Evolutionary conservation across 2,888 invertebrate genomes (phyloP).

Genomic region (Tetranychus piercei): DNA sequence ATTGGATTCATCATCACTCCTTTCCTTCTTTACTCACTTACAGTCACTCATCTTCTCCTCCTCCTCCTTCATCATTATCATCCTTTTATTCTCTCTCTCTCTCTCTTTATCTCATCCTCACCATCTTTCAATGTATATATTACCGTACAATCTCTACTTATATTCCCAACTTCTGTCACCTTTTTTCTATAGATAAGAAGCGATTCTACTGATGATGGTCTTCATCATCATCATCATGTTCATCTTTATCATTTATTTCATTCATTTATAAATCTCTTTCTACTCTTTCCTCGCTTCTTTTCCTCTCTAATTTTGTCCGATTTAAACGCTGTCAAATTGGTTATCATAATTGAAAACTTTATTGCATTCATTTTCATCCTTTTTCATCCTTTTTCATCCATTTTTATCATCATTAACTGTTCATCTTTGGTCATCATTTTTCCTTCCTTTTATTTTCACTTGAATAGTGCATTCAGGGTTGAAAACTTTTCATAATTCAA

Average conservation of each 20-base stretch:
- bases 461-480: too few species aligned
- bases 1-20: background rate
- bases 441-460: background rate
- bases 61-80: background rate
- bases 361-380: background rate
- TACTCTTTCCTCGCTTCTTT: background rate
- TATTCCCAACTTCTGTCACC: background rate
- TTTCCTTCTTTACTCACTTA: background rate
- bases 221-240: background rate
- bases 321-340: too few species aligned
- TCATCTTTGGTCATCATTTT: background rate
- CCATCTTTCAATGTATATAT: background rate
- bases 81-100: constrained; percentile 10
- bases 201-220: background rate
- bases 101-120: background rate
- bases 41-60: background rate
- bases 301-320: background rate
- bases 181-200: background rate
- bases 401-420: background rate
- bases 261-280: background rate
- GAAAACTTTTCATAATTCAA: too few species aligned
- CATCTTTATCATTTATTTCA: background rate
- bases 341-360: too few species aligned
- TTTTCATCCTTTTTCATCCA: background rate
- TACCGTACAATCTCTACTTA: background rate